Percentiles rank a stretch among this genome's conserved stretches.
These are phyloP conservation scores for Xenopus petersii DNA, from an alignment of 2,797 vertebrate species.

Conservation along the genomic window DNA sequence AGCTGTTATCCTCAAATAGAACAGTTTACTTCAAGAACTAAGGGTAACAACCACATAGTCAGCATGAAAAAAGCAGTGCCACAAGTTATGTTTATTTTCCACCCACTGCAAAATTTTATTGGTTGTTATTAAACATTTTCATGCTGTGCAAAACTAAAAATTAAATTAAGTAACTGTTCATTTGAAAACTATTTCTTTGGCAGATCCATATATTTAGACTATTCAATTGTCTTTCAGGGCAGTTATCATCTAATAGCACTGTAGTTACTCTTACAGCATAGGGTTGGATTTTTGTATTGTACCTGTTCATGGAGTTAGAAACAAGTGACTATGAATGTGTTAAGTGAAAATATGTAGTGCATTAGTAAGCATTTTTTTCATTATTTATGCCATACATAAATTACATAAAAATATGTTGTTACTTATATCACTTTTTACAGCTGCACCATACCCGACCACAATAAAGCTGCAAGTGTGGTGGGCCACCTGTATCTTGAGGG, in stretches of 20 bases:
- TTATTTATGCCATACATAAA: too few relatives aligned
- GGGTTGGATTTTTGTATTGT: too few relatives aligned
- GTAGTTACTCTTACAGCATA: too few relatives aligned
- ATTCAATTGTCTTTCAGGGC: too few relatives aligned
- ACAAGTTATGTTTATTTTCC: slow-evolving; percentile 17
- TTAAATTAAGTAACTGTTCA: not conserved
- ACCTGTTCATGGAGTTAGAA: too few relatives aligned
- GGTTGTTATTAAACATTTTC: not conserved
- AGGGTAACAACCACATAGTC: slow-evolving; percentile 11
- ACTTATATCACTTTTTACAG: not conserved
- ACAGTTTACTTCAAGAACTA: not conserved
- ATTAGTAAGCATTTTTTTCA: too few relatives aligned
- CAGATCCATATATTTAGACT: too few relatives aligned
- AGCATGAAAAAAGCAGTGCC: slow-evolving; percentile 4
- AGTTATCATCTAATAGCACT: too few relatives aligned
- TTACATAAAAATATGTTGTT: too few relatives aligned
- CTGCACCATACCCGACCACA: not conserved
- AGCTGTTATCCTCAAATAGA: slow-evolving; percentile 23
- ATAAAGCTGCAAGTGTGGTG: slow-evolving; percentile 19
- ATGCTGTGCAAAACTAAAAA: not conserved
- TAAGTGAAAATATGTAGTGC: too few relatives aligned
- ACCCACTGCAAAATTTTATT: not conserved
- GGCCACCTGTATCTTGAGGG: slow-evolving; percentile 23
- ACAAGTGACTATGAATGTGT: too few relatives aligned
- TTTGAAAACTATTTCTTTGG: too few relatives aligned